Conservation (phyloP, 2,888 invertebrate species). For the Callimorpha dominula region DNA sequence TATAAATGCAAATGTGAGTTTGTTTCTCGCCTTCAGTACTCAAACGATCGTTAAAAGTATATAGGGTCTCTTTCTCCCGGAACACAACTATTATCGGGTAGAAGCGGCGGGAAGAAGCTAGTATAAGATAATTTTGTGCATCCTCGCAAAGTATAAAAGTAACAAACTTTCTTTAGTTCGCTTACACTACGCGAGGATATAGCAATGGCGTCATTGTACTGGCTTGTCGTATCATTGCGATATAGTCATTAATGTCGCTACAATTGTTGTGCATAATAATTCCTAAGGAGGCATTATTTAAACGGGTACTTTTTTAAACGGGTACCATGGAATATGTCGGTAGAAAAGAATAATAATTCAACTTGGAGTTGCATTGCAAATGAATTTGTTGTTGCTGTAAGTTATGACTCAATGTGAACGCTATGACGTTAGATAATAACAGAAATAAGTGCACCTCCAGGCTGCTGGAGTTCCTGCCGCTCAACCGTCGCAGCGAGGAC, state of each 20-base stretch:
- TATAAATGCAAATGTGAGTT: no score
- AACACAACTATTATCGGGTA: no score
- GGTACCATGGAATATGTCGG: no score
- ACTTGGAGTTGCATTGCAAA: no score
- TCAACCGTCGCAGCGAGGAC: slow-evolving; percentile 97
- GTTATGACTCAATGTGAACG: no score
- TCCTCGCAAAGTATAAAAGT: slow-evolving; percentile 33
- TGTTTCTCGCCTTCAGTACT: no score
- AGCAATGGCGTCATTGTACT: slow-evolving; percentile 73
- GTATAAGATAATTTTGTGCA: not conserved
- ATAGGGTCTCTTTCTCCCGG: no score
- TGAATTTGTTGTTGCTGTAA: not conserved
- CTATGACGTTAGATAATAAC: not conserved
- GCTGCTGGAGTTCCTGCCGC: slow-evolving; percentile 97
- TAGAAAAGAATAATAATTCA: no score
- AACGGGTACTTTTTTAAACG: no score
- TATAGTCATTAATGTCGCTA: slow-evolving; percentile 76
- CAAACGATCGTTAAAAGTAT: no score
- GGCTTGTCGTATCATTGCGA: slow-evolving; percentile 67
- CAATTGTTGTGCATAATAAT: slow-evolving; percentile 41
- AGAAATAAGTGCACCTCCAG: slow-evolving; percentile 71
- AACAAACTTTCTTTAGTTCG: slow-evolving; percentile 38
- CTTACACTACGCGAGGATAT: slow-evolving; percentile 51
- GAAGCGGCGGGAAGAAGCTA: no score
- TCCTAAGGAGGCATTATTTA: not conserved